These are phyloP conservation scores for Bombus impatiens DNA, from an alignment of 1,140 invertebrate genomes.

Conservation along the genomic window DNA sequence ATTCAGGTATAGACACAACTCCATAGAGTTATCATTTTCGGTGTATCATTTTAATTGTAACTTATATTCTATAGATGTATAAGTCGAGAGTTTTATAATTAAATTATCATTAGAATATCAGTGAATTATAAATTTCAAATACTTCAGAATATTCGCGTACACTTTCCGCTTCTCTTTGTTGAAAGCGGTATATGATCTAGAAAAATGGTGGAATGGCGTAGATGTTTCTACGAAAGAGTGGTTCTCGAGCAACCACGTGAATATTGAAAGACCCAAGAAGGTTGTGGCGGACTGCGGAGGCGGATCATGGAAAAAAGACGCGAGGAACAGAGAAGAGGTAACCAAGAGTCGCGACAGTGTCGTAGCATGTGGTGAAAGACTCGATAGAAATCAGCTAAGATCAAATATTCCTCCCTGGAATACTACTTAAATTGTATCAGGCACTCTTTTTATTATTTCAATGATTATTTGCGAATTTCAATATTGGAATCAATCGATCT, in stretches of 20 bases:
- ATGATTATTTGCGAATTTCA: too few species aligned
- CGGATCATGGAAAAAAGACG: background rate
- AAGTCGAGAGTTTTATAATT: too few species aligned
- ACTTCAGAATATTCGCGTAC: too few species aligned
- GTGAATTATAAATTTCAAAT: too few species aligned
- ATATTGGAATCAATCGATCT: too few species aligned
- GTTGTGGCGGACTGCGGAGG: background rate
- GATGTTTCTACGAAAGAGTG: background rate
- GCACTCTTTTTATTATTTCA: background rate
- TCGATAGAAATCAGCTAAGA: too few species aligned
- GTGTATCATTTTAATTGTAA: too few species aligned
- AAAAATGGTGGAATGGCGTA: background rate
- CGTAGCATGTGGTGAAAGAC: constrained; percentile 18
- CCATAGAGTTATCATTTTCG: too few species aligned
- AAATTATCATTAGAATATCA: too few species aligned
- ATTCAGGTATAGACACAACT: too few species aligned
- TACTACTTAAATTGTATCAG: background rate
- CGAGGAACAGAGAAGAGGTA: background rate
- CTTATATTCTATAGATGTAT: too few species aligned
- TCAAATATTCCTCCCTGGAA: background rate
- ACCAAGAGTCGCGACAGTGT: constrained; percentile 9
- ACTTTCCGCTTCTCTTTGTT: background rate
- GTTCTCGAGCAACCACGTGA: constrained; percentile 29
- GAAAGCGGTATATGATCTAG: background rate
- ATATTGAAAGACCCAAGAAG: constrained; percentile 46